Evolutionary conservation across 1,140 invertebrate species (phyloP).

Genomic region (Rhagoletis zephyria): DNA sequence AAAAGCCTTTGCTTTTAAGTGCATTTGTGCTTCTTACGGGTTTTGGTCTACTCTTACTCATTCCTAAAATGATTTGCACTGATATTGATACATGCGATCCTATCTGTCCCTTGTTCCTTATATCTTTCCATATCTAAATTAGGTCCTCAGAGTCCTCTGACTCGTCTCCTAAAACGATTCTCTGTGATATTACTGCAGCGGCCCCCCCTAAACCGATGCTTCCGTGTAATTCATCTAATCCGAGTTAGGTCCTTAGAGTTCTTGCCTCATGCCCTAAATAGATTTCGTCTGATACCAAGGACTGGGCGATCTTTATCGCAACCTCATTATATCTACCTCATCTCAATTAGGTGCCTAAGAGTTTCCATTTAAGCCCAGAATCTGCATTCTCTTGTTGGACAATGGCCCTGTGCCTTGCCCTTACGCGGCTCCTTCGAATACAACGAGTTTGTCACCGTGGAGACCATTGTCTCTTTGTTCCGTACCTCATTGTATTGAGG

Average conservation of each 20-base stretch:
- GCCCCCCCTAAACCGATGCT: neutral
- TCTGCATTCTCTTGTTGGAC: no score
- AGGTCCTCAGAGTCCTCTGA: neutral
- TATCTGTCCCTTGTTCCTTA: neutral
- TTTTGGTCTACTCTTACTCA: neutral
- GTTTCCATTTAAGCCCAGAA: no score
- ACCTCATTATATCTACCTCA: neutral
- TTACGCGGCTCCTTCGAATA: neutral
- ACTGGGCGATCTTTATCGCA: neutral
- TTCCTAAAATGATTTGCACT: neutral
- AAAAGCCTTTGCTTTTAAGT: no score
- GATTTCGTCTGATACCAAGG: neutral
- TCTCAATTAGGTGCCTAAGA: no score
- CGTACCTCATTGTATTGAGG: neutral
- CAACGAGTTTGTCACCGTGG: no score
- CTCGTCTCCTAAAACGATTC: neutral
- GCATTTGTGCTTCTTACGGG: neutral
- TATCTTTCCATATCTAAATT: neutral
- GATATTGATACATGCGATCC: neutral
- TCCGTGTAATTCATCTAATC: neutral
- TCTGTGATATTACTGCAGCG: neutral
- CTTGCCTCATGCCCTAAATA: neutral
- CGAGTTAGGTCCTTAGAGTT: constrained; percentile 8
- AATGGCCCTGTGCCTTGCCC: no score
- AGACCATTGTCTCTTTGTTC: neutral